Evolutionary conservation across 2,797 vertebrate species (phyloP).

Genomic region (Brotula barbata): DNA sequence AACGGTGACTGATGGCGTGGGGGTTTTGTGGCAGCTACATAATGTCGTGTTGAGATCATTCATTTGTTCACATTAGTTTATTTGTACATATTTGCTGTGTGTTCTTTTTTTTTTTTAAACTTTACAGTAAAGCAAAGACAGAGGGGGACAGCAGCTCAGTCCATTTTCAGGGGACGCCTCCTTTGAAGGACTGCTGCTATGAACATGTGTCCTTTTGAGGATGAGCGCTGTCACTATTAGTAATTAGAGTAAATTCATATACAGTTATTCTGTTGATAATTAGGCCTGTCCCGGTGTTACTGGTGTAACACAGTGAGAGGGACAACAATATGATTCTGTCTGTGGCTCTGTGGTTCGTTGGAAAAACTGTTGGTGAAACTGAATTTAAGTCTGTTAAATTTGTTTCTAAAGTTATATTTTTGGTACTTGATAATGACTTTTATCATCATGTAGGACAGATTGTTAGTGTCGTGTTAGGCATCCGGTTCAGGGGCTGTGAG

Average conservation of each 20-base stretch:
- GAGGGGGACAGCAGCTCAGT: neutral
- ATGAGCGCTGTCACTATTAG: no score
- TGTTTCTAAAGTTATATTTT: no score
- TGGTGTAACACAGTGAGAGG: no score
- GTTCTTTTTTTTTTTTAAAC: neutral
- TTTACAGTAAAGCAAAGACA: neutral
- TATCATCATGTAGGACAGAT: neutral
- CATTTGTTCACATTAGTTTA: neutral
- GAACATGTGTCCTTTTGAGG: no score
- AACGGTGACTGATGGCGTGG: neutral
- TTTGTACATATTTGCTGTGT: constrained; percentile 2
- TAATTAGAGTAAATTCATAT: no score
- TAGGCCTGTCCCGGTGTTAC: no score
- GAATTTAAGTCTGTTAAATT: no score
- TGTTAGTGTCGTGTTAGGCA: neutral
- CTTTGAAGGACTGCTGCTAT: neutral
- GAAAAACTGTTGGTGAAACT: no score
- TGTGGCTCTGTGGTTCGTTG: no score
- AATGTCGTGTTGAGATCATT: neutral
- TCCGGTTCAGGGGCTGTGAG: neutral
- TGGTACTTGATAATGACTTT: no score
- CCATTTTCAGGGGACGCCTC: neutral
- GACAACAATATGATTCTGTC: no score
- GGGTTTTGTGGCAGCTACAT: neutral
- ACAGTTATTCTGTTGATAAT: no score